Base-by-base conservation (phyloP, 2,797 vertebrate genomes). In the Chloroceryle inda region DNA sequence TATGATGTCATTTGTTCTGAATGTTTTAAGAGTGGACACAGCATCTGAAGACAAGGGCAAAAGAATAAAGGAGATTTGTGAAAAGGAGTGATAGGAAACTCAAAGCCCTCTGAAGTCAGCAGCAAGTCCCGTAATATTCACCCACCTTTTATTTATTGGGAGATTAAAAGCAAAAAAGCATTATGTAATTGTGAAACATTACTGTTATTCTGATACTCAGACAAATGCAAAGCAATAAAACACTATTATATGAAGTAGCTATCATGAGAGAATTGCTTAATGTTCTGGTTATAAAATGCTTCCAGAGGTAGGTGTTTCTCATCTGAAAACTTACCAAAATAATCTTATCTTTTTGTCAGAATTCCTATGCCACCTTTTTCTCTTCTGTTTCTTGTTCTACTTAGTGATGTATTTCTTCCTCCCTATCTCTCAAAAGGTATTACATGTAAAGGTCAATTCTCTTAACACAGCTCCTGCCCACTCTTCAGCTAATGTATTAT, bases 401-500 rank as follows among this genome's bases (percentile, higher is more conserved):
- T 61, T 56, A 82, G 74, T 87, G 92, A 93, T 63, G 38, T 52
- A 90, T 91, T 86, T 81, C 82, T 94, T 94, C 79, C 85, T 94
- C 73, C 47, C 66, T 92, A 62, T 94, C 91, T 78, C 79, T 92
- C 90, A 55, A 38, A 97, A 96, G 59, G 63, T 95, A 94, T 72
- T 73, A 80, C 73, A 45, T 85, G 84, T 64, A 95, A 97, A 97
- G 85, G 95, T 94, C 91, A 97, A 94, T 63, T 93, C 86, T 81
- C 89, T 96, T 96, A 93, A 81, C 91, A 88, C 69, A 73, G 94
- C 90, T 95, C 77, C 94, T 94, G 92, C 84, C 89, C 82, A 74
- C 86, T 96, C 96, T 96, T 97, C 94, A 97, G 89, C 94, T 97
- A 96, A 97, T 87, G 83, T 96, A 96, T 96, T 95, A 92, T 95